Evolutionary conservation across 2,113 vertebrate genomes (phyloP), one percentile per base, ranked within the genome.

Genomic region (Crotalus helleri): DNA sequence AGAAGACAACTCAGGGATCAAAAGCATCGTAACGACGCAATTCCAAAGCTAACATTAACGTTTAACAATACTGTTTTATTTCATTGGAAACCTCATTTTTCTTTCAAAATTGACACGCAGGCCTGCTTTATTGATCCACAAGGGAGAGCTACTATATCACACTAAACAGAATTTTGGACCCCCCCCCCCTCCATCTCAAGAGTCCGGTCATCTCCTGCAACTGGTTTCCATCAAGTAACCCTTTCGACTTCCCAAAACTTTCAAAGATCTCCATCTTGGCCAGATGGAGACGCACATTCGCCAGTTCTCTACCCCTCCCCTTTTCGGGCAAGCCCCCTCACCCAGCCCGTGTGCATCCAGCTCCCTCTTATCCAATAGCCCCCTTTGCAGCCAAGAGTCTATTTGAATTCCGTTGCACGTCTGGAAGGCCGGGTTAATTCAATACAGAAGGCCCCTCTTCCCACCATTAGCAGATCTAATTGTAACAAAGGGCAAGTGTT

Each of bases 301-400:
- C n/a, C 26, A 4, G 1, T 91, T 92, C 93, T 93, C 94, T 92
- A 33, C 51, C 86, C 46, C 24, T 11, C 55, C 58, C 88, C 12
- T 5, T 1, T 53, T 51, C 13, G 8, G 5, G 57, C 87, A 92
- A 91, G 93, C 90, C 54, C 54, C 87, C 89, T 93, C 94, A 89
- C 85, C 88, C n/a, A 91, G 94, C 93, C 94, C 44, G 92, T 92
- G 94, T 91, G 91, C 91, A 64, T 81, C 26, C 3, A 85, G 88
- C 61, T 53, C 59, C 87, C 19, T 44, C 57, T 59, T 26, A 89
- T 86, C 92, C 95, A 89, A 93, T 91, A 93, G 39, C 69, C 0
- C 0, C 21, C 90, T 92, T 51, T 15, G 64, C 23, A 24, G 74
- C 21, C 11, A 2, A 26, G 8, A 24, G 69, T 19, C 90, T 85